These are phyloP conservation scores for Entomobrya proxima DNA, from an alignment of 2,888 invertebrate species.

Conservation along the genomic window DNA sequence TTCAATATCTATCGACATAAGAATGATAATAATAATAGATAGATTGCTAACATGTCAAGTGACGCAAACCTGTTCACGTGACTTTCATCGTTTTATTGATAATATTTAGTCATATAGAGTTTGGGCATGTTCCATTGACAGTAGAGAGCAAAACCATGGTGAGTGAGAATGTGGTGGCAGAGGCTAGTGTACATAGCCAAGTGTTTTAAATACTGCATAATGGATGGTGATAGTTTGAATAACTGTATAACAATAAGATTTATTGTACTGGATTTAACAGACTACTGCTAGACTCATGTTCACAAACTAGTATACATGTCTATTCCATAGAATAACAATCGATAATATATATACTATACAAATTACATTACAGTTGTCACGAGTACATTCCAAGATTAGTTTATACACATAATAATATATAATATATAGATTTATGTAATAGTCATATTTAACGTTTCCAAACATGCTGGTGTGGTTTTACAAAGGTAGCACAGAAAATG, in stretches of 20 bases:
- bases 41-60: slow-evolving; percentile 58
- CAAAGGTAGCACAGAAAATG: not conserved
- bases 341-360: not conserved
- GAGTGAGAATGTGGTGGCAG: slow-evolving; percentile 58
- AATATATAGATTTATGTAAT: too few species aligned
- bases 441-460: not conserved
- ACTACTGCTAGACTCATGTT: not conserved
- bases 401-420: too few species aligned
- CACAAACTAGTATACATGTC: slow-evolving; percentile 5
- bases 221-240: slow-evolving; percentile 14
- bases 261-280: slow-evolving; percentile 3
- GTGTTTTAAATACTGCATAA: slow-evolving; percentile 5
- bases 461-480: not conserved
- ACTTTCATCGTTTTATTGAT: slow-evolving; percentile 23
- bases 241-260: not conserved
- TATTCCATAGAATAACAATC: not conserved
- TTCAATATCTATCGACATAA: slow-evolving; percentile 29
- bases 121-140: slow-evolving; percentile 63
- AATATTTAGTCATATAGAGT: slow-evolving; percentile 45
- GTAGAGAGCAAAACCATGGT: slow-evolving; percentile 67
- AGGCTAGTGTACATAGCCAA: slow-evolving; percentile 36
- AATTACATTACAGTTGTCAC: slow-evolving; percentile 1
- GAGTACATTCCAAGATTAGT: not conserved
- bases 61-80: slow-evolving; percentile 63
- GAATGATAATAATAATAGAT: not conserved